Evolutionary conservation across 2,888 invertebrate species (phyloP), one percentile per base, ranked within the genome.

Genomic region (Athalia circularis): DNA sequence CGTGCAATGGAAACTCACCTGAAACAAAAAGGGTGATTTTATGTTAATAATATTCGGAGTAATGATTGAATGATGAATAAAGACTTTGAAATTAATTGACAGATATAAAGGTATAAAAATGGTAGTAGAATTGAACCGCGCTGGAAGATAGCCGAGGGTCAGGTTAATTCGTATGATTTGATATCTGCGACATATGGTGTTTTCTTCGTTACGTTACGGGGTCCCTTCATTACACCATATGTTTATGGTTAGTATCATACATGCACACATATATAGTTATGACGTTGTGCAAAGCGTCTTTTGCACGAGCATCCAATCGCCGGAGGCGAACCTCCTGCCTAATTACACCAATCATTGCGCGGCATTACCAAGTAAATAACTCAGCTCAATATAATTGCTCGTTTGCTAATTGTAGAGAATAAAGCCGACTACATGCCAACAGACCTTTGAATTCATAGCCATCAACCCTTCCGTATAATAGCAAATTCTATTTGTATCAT

Each of bases 271-370:
- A n/a, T 47, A 47, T 64, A 43, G 3, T 15, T 48, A 43, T 5
- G 7, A 5, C 11, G 4, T n/a, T n/a, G n/a, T 70, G 7, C 15
- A 29, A 11, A n/a, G 67, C 50, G 48, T 48, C 29, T 72, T 54
- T 29, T 54, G 13, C 47, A 45, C 43, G 59, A 47, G 57, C 48
- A 62, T 48, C 50, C 61, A 64, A 62, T 75, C 62, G 29, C 62
- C 47, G 7, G 4, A 61, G 52, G 62, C 29, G 50, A 8, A 29
- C 11, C 29, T 70, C 43, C 13, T 50, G 64, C 62, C 65, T 78
- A 74, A 78, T 78, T 78, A 74, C 47, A 70, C 78, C 72, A 78
- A 78, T 78, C 78, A 62, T 78, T 65, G 74, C 64, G 74, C 74
- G 74, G 15, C 74, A 72, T 74, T 74, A 74, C 74, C 47, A 74